Conservation (phyloP, 2,888 invertebrate species). For the Tryphoninae sp. region DNA sequence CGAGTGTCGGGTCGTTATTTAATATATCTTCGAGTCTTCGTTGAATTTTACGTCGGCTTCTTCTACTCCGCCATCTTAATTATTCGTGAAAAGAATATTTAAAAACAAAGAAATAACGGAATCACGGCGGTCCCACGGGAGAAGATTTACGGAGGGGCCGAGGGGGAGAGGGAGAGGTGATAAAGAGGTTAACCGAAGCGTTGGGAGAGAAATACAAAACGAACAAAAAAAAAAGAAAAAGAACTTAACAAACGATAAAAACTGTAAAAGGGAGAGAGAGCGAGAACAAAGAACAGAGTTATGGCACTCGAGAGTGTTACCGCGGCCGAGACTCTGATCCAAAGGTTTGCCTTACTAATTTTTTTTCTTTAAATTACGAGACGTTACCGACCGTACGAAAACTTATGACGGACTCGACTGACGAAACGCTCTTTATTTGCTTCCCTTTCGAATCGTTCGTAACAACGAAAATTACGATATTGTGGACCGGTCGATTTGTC, state of each 20-base stretch:
- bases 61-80: constrained; percentile 47
- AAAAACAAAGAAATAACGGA: constrained; percentile 29
- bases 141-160: constrained; percentile 49
- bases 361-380: constrained; percentile 70
- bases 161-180: constrained; percentile 60
- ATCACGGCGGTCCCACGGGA: constrained; percentile 36
- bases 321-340: constrained; percentile 80
- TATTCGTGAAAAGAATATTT: constrained; percentile 62
- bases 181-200: constrained; percentile 39
- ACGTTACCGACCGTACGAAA: neutral
- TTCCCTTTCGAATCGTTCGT: neutral
- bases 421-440: constrained; percentile 14
- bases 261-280: constrained; percentile 51
- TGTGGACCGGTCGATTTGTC: constrained; percentile 9
- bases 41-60: constrained; percentile 55
- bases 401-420: constrained; percentile 15
- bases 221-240: neutral
- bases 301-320: constrained; percentile 81
- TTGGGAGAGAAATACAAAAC: constrained; percentile 48
- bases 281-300: constrained; percentile 65
- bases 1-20: constrained; percentile 65
- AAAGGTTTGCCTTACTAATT: constrained; percentile 80
- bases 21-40: constrained; percentile 57
- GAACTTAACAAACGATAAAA: constrained; percentile 20
- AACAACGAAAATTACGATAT: neutral